A percentile compares a stretch with the other conserved stretches of the same genome.
Evolutionary conservation across 2,797 vertebrate species (phyloP).

Genomic region (Macrochelys suwanniensis): DNA sequence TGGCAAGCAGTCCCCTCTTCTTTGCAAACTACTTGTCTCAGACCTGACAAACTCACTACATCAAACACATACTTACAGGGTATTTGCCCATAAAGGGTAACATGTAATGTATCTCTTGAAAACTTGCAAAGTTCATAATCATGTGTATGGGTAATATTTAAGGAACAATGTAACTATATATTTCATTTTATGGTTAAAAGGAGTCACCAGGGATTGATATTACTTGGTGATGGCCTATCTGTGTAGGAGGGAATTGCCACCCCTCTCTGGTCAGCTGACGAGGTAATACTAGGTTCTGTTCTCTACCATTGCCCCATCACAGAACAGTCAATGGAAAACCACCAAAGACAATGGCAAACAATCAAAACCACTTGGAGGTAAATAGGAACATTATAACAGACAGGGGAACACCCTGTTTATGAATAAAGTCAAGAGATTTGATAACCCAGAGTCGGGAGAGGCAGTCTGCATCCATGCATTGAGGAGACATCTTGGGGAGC

Average conservation of each 20-base stretch:
- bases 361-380: background rate
- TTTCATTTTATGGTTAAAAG: background rate
- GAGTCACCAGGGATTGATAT: background rate
- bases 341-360: background rate
- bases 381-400: background rate
- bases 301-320: background rate
- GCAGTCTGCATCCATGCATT: background rate
- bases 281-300: too few relatives aligned
- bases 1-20: background rate
- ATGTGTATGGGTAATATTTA: background rate
- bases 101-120: background rate
- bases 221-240: background rate
- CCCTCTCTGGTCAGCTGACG: background rate
- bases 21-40: background rate
- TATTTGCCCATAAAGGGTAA: background rate
- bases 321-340: background rate
- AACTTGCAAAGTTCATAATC: background rate
- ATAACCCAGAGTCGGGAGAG: background rate
- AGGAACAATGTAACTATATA: background rate
- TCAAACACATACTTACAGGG: background rate
- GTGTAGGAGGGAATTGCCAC: background rate
- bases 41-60: background rate
- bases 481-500: background rate
- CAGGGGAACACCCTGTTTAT: background rate
- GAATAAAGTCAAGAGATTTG: background rate